Evolutionary conservation across 2,797 vertebrate species (phyloP), one percentile per base, ranked within the genome.

Genomic region (Gymnodraco acuticeps): DNA sequence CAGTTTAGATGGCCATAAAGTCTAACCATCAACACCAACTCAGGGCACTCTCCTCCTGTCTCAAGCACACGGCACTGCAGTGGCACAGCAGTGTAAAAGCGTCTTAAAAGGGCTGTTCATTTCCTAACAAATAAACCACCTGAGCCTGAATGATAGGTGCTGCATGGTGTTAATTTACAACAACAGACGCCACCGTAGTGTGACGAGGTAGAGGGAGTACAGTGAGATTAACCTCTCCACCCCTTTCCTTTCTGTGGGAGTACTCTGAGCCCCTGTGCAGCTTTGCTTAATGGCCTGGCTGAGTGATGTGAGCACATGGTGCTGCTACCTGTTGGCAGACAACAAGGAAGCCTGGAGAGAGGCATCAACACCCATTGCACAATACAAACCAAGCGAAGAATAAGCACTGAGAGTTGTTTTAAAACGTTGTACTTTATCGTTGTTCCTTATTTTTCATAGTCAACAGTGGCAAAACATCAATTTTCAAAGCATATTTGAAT

Each of bases 91-190:
- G 73, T 56, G 81, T 69, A 84, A 87, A 76, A 78, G 56, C 42
- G 46, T 73, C 63, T 68, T 78, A 69, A 87, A 85, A 82, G 73
- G 62, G 11, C 67, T 71, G 45, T 88, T 92, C 58, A 27, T 84
- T 88, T 90, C 87, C 88, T 86, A 80, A 76, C 84, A 90, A 90
- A 93, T 71, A 89, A 90, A 90, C 80, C 82, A 88, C 85, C 90
- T 89, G 82, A 88, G 87, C 87, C 73, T 79, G 87, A 87, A 88
- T 84, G 91, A 91, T 85, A 88, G 88, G 81, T 91, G 89, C 83
- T 70, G 82, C 61, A 53, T 55, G 80, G 86, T 87, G 88, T 88
- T 89, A 70, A 87, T 91, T 93, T 85, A 84, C 78, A 83, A 87
- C 80, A 85, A 91, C 83, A 85, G 81, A 77, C 75, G 52, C 55